A percentile compares a stretch with the other conserved stretches of the same genome.
Conservation (phyloP, 2,797 vertebrate genomes). For the Eulemur rubriventer region DNA sequence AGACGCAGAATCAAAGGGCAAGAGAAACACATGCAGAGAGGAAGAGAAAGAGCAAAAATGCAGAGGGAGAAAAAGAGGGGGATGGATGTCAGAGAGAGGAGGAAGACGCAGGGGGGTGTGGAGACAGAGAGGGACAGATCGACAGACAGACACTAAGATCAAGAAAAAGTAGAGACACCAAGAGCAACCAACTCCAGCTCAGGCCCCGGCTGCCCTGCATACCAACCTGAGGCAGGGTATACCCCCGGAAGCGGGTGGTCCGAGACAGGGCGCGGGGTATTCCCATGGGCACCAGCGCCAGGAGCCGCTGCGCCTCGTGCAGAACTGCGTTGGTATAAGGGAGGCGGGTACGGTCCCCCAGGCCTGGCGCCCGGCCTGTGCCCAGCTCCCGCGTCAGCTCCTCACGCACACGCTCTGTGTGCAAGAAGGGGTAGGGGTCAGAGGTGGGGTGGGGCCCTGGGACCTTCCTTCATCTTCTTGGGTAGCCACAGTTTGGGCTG, state of each 20-base stretch:
- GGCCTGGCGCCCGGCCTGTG: constrained; percentile 66
- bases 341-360: constrained; percentile 85
- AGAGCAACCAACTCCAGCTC: background rate
- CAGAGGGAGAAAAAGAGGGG: background rate
- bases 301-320: constrained; percentile 85
- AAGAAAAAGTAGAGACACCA: background rate
- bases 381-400: constrained; percentile 85
- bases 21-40: background rate
- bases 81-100: background rate
- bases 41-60: background rate
- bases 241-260: constrained; percentile 84
- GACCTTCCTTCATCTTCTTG: background rate
- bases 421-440: background rate
- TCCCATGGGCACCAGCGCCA: constrained; percentile 84
- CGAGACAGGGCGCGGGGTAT: constrained; percentile 81
- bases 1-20: background rate
- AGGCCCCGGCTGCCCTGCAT: fast-evolving
- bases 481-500: background rate
- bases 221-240: constrained; percentile 83
- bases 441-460: too few relatives aligned
- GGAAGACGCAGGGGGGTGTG: background rate
- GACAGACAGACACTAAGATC: background rate
- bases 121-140: background rate
- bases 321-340: constrained; percentile 88
- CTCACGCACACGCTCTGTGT: constrained; percentile 83